Percentiles rank a stretch among this genome's conserved stretches.
Evolutionary conservation across 2,797 vertebrate species (phyloP).

Genomic region (Coregonus suidteri): DNA sequence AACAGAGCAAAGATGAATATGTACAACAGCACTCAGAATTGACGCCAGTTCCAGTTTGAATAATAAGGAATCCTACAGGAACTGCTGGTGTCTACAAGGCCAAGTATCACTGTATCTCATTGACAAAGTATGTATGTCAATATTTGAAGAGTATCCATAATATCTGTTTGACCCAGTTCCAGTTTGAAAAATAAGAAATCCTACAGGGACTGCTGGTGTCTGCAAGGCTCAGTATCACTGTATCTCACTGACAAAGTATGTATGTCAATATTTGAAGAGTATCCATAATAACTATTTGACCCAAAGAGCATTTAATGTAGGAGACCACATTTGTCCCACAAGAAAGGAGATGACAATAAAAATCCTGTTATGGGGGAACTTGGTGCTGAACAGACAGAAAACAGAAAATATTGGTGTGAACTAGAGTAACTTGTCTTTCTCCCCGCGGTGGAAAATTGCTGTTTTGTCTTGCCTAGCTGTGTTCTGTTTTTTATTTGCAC

Average conservation of each 20-base stretch:
- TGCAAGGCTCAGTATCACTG: background rate
- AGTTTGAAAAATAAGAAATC: background rate
- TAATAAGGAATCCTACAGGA: background rate
- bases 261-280: constrained; percentile 33
- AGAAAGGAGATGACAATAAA: background rate
- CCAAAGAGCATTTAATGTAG: background rate
- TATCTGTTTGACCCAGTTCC: constrained; percentile 27
- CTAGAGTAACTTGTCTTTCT: constrained; percentile 43
- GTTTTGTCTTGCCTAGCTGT: constrained; percentile 74
- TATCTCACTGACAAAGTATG: no score
- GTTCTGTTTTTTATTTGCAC: constrained; percentile 72
- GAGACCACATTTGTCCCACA: background rate
- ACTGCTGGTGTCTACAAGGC: background rate
- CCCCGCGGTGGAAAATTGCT: constrained; percentile 80
- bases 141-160: constrained; percentile 35
- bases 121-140: no score
- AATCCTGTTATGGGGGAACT: background rate
- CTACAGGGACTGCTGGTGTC: background rate
- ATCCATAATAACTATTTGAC: constrained; percentile 23
- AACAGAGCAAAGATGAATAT: constrained; percentile 51
- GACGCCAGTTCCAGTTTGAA: constrained; percentile 25
- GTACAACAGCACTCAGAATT: constrained; percentile 57
- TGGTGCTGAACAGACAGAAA: background rate
- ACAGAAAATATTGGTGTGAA: background rate
- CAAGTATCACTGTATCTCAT: no score